phyloP scores from a whole-genome alignment of 1,140 invertebrate genomes.

The Pissodes strobi region DNA sequence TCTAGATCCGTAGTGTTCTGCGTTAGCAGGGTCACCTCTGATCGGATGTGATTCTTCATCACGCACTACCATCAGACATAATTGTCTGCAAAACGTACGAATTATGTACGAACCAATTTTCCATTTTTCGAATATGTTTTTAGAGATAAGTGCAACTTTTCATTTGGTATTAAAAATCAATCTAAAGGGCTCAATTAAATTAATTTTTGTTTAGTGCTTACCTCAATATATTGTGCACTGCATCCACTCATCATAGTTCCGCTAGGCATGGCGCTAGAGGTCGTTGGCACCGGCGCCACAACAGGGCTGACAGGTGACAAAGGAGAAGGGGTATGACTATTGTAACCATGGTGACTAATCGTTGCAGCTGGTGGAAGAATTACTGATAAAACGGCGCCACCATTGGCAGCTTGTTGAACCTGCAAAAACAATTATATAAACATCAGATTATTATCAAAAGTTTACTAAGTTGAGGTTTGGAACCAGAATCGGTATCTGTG shows the following conservation, averaged over 20 bases:
- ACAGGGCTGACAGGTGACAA: slow-evolving; percentile 21
- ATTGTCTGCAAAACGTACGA: no score
- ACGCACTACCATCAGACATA: no score
- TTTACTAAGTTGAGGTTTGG: neutral
- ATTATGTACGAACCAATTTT: no score
- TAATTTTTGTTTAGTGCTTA: slow-evolving; percentile 45
- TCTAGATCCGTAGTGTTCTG: no score
- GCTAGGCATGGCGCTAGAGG: slow-evolving; percentile 45
- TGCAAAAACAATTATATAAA: slow-evolving; percentile 49
- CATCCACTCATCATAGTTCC: slow-evolving; percentile 63
- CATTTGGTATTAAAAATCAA: slow-evolving; percentile 15
- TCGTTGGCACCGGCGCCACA: slow-evolving; percentile 40
- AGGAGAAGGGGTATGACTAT: slow-evolving; percentile 28
- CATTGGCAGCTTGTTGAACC: slow-evolving; percentile 64
- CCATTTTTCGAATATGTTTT: no score
- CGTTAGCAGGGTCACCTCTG: no score
- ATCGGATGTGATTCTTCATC: no score
- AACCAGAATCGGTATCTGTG: no score
- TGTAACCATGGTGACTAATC: slow-evolving; percentile 50
- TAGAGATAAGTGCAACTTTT: no score
- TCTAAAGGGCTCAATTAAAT: no score
- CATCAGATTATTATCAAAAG: neutral
- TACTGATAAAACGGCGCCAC: slow-evolving; percentile 77
- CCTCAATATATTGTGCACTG: slow-evolving; percentile 65
- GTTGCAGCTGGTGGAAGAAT: slow-evolving; percentile 70